Conservation (phyloP, 2,113 vertebrate species). For the Xenotilapia leptura region DNA sequence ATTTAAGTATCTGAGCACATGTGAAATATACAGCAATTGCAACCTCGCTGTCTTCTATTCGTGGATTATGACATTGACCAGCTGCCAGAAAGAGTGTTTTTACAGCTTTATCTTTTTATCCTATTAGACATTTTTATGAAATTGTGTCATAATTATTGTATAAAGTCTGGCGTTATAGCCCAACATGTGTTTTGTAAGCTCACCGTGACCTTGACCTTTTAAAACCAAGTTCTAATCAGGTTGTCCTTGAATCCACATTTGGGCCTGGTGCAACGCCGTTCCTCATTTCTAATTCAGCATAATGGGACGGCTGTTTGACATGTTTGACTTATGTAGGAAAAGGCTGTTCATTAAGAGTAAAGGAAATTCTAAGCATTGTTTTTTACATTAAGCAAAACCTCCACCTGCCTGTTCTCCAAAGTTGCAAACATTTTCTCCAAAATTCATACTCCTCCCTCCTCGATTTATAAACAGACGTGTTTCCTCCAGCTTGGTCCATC, state of each 20-base stretch:
- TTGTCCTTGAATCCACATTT: not conserved
- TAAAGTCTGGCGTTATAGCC: not conserved
- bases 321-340: not conserved
- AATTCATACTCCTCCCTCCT: not conserved
- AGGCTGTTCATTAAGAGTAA: not conserved
- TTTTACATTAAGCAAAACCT: not conserved
- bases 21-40: not conserved
- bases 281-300: not conserved
- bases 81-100: not conserved
- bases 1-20: not conserved
- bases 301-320: not conserved
- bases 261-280: not conserved
- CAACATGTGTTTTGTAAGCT: not conserved
- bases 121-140: not conserved
- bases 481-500: slow-evolving; percentile 6
- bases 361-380: not conserved
- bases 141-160: not conserved
- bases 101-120: not conserved
- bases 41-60: not conserved
- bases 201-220: not conserved
- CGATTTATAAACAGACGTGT: not conserved
- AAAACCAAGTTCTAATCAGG: not conserved
- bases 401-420: not conserved
- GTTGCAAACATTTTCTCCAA: not conserved
- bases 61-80: not conserved